Base-by-base conservation (phyloP, 2,888 invertebrate genomes). In the Abrostola triplasia region DNA sequence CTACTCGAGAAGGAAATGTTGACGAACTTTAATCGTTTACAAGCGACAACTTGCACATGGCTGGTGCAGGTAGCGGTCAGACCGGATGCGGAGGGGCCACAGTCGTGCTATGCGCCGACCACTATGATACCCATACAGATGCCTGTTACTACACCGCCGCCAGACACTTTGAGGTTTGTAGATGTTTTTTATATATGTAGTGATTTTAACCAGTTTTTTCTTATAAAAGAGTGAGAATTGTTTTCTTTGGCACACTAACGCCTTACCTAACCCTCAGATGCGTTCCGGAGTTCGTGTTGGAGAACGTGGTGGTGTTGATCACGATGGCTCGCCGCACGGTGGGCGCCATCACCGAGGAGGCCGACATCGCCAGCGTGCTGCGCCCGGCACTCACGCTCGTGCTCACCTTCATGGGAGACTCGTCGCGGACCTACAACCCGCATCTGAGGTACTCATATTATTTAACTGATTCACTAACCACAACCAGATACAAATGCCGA, bases 211-310 rank as follows among this genome's bases (percentile, higher is more conserved):
- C n/a, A n/a, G n/a, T n/a, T n/a, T n/a, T n/a, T n/a, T n/a, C n/a
- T n/a, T n/a, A n/a, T 24, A 24, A 24, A 24, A 24, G 24, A 24
- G 1, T 24, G 24, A 24, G 24, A 24, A 24, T 24, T 24, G 24
- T 24, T n/a, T n/a, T n/a, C n/a, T n/a, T n/a, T n/a, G n/a, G n/a
- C n/a, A n/a, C n/a, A n/a, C n/a, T n/a, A n/a, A n/a, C n/a, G n/a
- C n/a, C n/a, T n/a, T n/a, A n/a, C n/a, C n/a, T n/a, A n/a, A n/a
- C 24, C 13, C 5, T 24, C 88, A 97, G 97, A 84, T 98, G 97
- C 86, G 96, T 99, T 84, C 99, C 99, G 49, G 99, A 99, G 90
- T 97, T 98, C 87, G 94, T 99, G 41, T 93, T 98, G 53, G 98
- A 98, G 89, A 99, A 99, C 89, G 95, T 98, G 56, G 96, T 98